These are phyloP conservation scores for Mesitornis unicolor DNA, from an alignment of 2,113 vertebrate genomes.

Conservation along the genomic window DNA sequence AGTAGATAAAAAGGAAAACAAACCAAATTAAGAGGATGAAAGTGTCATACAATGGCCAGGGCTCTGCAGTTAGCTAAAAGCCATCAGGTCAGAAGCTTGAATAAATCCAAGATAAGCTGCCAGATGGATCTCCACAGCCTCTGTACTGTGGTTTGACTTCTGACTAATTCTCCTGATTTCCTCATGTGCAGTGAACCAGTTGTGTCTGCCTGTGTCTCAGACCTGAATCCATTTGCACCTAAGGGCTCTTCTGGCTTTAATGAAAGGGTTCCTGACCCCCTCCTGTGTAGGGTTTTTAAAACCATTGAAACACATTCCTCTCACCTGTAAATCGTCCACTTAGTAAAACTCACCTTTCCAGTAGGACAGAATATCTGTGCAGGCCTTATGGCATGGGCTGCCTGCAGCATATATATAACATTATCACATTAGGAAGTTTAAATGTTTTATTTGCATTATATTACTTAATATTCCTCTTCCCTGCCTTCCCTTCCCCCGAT, in stretches of 20 bases:
- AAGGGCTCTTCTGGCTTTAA: background rate
- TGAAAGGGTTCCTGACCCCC: background rate
- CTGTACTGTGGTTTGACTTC: background rate
- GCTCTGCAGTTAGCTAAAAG: background rate
- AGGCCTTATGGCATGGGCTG: background rate
- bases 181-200: accelerated
- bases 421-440: background rate
- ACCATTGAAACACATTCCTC: background rate
- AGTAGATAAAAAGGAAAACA: background rate
- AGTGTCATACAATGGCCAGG: background rate
- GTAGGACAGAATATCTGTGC: background rate
- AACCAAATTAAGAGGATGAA: background rate
- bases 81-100: no score
- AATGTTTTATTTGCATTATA: background rate
- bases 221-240: background rate
- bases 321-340: background rate
- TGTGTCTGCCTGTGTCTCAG: background rate
- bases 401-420: background rate
- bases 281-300: background rate
- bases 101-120: background rate
- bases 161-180: background rate
- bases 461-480: background rate
- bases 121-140: background rate
- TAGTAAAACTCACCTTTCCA: background rate
- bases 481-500: background rate